A percentile compares a stretch with the other conserved stretches of the same genome.
Conservation (phyloP, 2,113 vertebrate genomes). For the Myotis davidii region DNA sequence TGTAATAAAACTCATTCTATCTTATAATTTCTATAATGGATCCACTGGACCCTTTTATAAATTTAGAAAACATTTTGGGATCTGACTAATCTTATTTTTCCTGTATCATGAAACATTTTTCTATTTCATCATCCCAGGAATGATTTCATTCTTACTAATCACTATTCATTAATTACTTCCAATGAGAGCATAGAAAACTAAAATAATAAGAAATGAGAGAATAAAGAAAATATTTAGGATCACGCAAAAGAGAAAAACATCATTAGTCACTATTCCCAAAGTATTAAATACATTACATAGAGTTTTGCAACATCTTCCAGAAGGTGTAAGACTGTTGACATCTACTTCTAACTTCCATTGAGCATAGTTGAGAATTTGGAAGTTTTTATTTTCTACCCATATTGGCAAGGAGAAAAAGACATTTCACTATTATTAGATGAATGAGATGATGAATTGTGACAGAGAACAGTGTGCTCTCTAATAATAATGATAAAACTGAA, state of each 20-base stretch:
- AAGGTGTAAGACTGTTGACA: neutral
- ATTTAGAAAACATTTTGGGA: slow-evolving; percentile 2
- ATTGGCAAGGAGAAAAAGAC: neutral
- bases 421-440: neutral
- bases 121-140: neutral
- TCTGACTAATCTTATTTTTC: neutral
- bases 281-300: neutral
- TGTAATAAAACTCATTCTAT: neutral
- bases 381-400: neutral
- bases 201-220: slow-evolving; percentile 23
- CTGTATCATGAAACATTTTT: neutral
- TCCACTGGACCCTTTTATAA: neutral
- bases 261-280: slow-evolving; percentile 20
- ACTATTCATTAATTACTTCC: neutral
- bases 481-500: neutral
- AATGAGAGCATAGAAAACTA: neutral
- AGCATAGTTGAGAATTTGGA: neutral
- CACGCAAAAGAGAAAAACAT: neutral
- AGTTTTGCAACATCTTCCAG: neutral
- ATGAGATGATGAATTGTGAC: neutral
- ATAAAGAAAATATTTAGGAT: neutral
- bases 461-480: neutral
- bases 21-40: neutral
- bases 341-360: neutral
- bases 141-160: neutral